A percentile compares a stretch with the other conserved stretches of the same genome.
phyloP scores from a whole-genome alignment of 2,797 vertebrate genomes.

The Myiothlypis chrysogaster region DNA sequence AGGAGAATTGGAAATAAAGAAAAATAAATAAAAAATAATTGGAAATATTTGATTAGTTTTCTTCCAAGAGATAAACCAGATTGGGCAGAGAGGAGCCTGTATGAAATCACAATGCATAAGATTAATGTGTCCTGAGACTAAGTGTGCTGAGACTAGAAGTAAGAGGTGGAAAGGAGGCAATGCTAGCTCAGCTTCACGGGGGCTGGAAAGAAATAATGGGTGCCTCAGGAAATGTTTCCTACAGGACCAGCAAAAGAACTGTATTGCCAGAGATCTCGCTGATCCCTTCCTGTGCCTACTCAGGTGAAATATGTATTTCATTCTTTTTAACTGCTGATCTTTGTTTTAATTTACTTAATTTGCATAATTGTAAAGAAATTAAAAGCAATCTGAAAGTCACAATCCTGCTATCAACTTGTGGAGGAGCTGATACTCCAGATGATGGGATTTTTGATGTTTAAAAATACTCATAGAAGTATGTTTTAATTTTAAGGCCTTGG shows the following conservation, averaged over 20 bases:
- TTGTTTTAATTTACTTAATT: neutral
- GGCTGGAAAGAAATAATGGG: neutral
- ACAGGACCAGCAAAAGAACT: neutral
- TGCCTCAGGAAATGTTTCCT: neutral
- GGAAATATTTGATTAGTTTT: neutral
- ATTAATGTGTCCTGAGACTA: neutral
- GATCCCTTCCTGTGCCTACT: neutral
- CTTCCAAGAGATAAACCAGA: neutral
- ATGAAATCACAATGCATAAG: neutral
- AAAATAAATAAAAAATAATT: too few relatives aligned
- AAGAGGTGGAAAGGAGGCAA: neutral
- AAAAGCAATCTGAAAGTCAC: neutral
- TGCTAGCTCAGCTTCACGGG: neutral
- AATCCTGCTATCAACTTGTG: neutral
- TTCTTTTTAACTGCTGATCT: neutral
- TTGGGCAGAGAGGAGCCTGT: neutral
- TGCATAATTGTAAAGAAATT: neutral
- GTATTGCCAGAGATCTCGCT: neutral
- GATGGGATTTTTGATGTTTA: neutral
- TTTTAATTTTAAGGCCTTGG: neutral
- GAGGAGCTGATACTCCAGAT: neutral
- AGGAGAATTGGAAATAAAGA: neutral
- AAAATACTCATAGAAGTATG: neutral
- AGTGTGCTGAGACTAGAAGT: neutral
- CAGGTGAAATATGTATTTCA: neutral